phyloP scores from a whole-genome alignment of 1,140 invertebrate species.

The Amyelois transitella region DNA sequence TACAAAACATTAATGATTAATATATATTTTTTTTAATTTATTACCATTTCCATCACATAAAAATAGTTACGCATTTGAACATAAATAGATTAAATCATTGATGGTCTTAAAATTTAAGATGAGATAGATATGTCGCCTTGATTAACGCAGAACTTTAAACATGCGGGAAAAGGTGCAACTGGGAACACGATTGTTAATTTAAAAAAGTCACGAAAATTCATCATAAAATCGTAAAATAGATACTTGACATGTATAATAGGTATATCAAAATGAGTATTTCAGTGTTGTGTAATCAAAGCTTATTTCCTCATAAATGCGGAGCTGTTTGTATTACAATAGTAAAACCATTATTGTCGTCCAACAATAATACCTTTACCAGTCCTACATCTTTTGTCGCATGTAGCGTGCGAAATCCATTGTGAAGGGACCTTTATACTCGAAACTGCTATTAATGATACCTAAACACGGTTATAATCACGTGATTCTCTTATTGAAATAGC shows the following conservation, averaged over 20 bases:
- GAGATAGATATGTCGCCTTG: no score
- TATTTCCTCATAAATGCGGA: neutral
- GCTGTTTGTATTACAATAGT: conserved; percentile 4
- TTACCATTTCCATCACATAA: no score
- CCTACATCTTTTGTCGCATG: conserved; percentile 12
- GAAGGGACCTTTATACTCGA: conserved; percentile 1
- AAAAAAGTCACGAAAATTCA: no score
- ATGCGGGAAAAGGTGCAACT: no score
- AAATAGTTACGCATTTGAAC: no score
- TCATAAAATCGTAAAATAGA: neutral
- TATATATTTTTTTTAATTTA: no score
- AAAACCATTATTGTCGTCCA: conserved; percentile 8
- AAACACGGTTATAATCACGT: conserved; percentile 12
- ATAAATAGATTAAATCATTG: no score
- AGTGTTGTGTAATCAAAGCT: neutral
- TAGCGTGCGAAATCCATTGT: conserved; percentile 12
- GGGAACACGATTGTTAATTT: no score
- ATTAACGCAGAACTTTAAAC: no score
- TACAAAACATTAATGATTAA: no score
- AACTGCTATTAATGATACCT: conserved; percentile 17
- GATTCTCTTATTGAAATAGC: conserved; percentile 18
- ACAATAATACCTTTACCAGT: conserved; percentile 8
- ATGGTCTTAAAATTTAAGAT: no score
- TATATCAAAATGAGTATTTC: neutral
- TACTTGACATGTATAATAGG: neutral